phyloP scores from a whole-genome alignment of 2,113 vertebrate species.

The Megalops atlanticus region DNA sequence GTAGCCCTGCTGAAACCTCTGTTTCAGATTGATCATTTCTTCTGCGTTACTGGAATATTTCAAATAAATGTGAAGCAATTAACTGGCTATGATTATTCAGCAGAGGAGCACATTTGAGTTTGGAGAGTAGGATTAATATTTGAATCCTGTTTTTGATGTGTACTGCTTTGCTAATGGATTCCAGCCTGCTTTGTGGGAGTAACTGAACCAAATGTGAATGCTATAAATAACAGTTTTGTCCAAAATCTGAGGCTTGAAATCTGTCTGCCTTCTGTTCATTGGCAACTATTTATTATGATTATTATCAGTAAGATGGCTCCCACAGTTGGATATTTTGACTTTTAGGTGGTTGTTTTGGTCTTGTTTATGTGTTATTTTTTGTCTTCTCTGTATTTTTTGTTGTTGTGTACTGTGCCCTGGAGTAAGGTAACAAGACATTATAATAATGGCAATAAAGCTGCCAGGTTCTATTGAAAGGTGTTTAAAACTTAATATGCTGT shows the following conservation, averaged over 20 bases:
- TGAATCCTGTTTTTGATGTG: background rate
- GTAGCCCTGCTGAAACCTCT: background rate
- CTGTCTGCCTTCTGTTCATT: background rate
- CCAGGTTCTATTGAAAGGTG: background rate
- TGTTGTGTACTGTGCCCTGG: too few species aligned
- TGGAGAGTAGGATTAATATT: background rate
- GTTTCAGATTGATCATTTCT: slow-evolving; percentile 16
- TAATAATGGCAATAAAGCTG: too few species aligned
- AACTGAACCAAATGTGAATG: background rate
- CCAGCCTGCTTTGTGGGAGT: background rate
- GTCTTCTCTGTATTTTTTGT: too few species aligned
- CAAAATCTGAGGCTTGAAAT: background rate
- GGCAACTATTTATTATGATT: too few species aligned
- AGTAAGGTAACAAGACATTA: too few species aligned
- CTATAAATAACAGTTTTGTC: background rate
- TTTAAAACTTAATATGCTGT: background rate
- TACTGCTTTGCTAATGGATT: background rate
- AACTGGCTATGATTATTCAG: background rate
- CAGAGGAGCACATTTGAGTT: background rate
- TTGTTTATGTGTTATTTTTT: background rate
- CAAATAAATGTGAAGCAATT: background rate
- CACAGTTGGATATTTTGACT: background rate
- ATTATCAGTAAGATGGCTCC: too few species aligned
- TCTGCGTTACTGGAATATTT: background rate
- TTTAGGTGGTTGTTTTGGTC: background rate